Evolutionary conservation across 2,888 invertebrate species (phyloP).

Genomic region (Melanostoma mellinum): DNA sequence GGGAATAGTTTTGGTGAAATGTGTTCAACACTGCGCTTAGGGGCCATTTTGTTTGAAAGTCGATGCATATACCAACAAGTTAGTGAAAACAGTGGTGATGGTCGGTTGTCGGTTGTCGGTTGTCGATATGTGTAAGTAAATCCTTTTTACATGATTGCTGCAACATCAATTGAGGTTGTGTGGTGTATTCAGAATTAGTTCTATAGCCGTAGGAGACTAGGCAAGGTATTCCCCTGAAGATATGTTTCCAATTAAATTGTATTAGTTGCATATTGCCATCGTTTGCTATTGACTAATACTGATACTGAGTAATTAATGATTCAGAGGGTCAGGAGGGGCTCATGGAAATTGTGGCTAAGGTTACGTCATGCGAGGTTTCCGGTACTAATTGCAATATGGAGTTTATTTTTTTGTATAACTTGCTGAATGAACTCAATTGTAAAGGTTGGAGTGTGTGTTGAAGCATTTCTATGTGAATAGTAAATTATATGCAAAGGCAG

Average conservation of each 20-base stretch:
- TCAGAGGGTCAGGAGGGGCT: constrained; percentile 1
- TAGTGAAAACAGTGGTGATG: no score
- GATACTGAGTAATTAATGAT: constrained; percentile 49
- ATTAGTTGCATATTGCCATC: constrained; percentile 40
- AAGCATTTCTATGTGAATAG: no score
- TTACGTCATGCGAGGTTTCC: neutral
- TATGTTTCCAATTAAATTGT: constrained; percentile 41
- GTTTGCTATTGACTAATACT: constrained; percentile 26
- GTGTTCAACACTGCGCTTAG: constrained; percentile 25
- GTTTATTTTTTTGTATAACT: neutral
- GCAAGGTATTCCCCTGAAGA: constrained; percentile 3
- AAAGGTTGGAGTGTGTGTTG: no score
- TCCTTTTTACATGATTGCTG: constrained; percentile 1
- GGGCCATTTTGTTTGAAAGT: constrained; percentile 45
- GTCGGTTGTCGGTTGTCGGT: no score
- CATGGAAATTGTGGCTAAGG: no score
- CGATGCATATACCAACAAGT: neutral
- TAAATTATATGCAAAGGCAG: no score
- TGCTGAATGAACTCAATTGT: neutral
- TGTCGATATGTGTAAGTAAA: neutral
- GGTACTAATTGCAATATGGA: constrained; percentile 8
- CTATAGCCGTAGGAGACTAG: no score
- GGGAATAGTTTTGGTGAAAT: constrained; percentile 41
- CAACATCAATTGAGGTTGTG: neutral
- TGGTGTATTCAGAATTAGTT: neutral